Percentiles rank a stretch among this genome's conserved stretches.
Conservation (phyloP, 2,797 vertebrate species). For the Lates japonicus region DNA sequence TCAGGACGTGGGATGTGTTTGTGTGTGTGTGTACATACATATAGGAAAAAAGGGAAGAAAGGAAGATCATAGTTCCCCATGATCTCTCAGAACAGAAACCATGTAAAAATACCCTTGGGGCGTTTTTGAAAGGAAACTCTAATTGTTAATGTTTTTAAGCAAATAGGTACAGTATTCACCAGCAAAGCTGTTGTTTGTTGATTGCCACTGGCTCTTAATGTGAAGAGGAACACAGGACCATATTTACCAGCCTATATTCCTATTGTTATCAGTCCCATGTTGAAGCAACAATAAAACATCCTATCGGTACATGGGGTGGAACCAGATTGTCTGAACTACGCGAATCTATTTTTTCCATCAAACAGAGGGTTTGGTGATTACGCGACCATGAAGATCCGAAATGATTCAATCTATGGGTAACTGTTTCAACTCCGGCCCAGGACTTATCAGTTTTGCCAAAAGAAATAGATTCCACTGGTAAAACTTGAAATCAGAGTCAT, state of each 20-base stretch:
- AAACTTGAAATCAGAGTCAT: constrained; percentile 74
- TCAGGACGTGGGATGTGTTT: neutral
- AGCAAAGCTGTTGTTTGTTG: neutral
- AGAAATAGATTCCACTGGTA: constrained; percentile 69
- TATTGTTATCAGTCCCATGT: neutral
- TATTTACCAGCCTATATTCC: neutral
- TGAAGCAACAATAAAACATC: constrained; percentile 35
- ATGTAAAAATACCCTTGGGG: too few relatives aligned
- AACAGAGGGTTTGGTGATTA: constrained; percentile 31
- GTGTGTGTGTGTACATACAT: neutral
- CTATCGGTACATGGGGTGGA: neutral
- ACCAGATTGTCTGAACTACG: constrained; percentile 34
- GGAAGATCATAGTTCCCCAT: too few relatives aligned
- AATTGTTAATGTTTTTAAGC: too few relatives aligned
- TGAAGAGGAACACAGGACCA: neutral
- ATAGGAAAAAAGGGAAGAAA: too few relatives aligned
- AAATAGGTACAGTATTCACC: too few relatives aligned
- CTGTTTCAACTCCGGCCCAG: constrained; percentile 38
- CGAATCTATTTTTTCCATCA: constrained; percentile 38
- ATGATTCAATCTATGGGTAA: constrained; percentile 63
- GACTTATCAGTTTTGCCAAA: constrained; percentile 53
- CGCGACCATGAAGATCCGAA: constrained; percentile 40
- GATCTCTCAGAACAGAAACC: too few relatives aligned
- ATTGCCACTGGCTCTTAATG: neutral
- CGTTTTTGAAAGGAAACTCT: too few relatives aligned